Evolutionary conservation across 2,113 vertebrate species (phyloP).

Genomic region (Pluvialis apricaria): DNA sequence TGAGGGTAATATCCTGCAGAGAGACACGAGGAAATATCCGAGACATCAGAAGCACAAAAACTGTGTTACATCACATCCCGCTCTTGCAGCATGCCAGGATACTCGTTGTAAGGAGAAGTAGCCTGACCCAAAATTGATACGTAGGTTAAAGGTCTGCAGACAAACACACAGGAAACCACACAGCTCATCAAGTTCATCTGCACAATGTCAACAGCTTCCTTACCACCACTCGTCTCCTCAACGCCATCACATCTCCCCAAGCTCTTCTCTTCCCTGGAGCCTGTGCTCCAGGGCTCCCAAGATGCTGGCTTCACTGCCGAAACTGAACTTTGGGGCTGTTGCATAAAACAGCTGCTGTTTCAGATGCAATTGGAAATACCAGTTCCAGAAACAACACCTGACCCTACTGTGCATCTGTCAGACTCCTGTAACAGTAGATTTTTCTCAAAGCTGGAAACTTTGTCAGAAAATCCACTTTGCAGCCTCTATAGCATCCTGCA

Average conservation of each 20-base stretch:
- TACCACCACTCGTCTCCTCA: background rate
- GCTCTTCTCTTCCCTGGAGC: background rate
- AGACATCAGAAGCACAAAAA: slow-evolving; percentile 41
- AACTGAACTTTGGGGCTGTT: background rate
- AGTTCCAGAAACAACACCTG: background rate
- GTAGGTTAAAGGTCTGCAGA: slow-evolving; percentile 38
- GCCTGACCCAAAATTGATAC: slow-evolving; percentile 5
- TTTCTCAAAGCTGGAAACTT: background rate
- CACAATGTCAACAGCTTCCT: background rate
- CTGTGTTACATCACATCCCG: slow-evolving; percentile 22
- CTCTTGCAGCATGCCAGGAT: background rate
- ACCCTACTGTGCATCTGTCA: background rate
- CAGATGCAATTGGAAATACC: background rate
- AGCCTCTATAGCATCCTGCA: background rate
- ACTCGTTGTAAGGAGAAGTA: background rate
- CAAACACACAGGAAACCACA: slow-evolving; percentile 20
- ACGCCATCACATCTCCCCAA: background rate
- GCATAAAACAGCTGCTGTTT: background rate
- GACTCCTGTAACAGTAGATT: background rate
- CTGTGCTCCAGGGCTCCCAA: background rate
- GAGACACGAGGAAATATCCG: background rate
- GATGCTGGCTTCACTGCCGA: background rate
- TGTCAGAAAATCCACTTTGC: background rate
- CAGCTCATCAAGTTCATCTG: background rate
- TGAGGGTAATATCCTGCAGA: background rate